Evolutionary conservation across 1,140 invertebrate species (phyloP), one percentile per base, ranked within the genome.

Genomic region (Cydia splendana): DNA sequence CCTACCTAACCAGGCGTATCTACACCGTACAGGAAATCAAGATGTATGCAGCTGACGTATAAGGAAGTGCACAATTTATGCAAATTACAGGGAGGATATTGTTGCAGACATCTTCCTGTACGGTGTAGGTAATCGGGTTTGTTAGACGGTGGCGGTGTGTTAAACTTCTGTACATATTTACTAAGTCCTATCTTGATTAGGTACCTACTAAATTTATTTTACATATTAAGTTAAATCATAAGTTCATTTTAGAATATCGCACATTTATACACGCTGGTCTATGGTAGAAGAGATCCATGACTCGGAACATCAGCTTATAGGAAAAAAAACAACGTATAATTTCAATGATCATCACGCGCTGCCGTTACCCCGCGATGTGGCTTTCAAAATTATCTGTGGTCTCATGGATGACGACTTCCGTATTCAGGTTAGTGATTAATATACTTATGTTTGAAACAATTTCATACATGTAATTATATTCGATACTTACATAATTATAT

Each of bases 251-350:
- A 89, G 90, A 73, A 82, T 90, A 82, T 78, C 84, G 24, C 85
- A 91, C 71, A 45, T 91, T 34, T 90, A 87, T 69, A 88, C 86
- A 5, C 80, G 82, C 45, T 90, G 90, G 88, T 82, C 45, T 34
- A 62, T 91, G 20, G 79, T 78, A 6, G 73, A 81, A 5, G 81
- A 84, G 73, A 75, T 74, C 42, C 83, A 85, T 62, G 74, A 77
- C 65, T 87, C 87, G 2, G 62, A 80, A 73, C 78, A 28, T 28
- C 77, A 82, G 75, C 30, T 65, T 13, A 13, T 89, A 28, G 82
- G 80, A 53, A 28, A 65, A 0, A 79, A 81, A 6, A 80, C 34
- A 1, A 75, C 79, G n/a, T 38, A 85, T 0, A 62, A 82, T 65
- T 85, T 91, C 42, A 83, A 87, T 10, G 84, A 88, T 67, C 82